phyloP scores from a whole-genome alignment of 2,888 invertebrate species.

The Nomada ferruginata region DNA sequence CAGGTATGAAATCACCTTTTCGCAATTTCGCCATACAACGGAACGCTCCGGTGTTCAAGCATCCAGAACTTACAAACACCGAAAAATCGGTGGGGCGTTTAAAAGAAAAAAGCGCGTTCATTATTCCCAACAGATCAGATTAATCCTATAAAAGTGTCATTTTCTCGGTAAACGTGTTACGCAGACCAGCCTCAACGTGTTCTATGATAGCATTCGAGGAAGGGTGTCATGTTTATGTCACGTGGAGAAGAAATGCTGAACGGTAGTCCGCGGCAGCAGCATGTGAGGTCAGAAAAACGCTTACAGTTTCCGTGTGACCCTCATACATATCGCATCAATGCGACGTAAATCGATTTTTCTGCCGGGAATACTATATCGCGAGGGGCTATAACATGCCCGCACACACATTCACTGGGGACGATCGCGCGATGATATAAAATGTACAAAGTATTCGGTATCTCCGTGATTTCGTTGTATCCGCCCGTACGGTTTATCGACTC shows the following conservation, averaged over 20 bases:
- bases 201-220: constrained; percentile 48
- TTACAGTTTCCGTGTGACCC: constrained; percentile 73
- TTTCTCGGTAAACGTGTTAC: background rate
- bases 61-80: no score
- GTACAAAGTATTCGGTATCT: background rate
- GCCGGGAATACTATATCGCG: constrained; percentile 16
- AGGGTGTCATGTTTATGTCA: constrained; percentile 66
- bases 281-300: constrained; percentile 62
- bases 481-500: constrained; percentile 19
- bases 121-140: background rate
- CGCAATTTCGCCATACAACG: no score
- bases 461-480: constrained; percentile 1
- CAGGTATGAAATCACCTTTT: no score
- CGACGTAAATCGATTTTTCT: constrained; percentile 58
- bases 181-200: constrained; percentile 13
- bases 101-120: background rate
- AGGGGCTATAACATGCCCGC: background rate
- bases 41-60: no score
- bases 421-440: constrained; percentile 28
- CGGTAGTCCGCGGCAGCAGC: constrained; percentile 53
- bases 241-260: constrained; percentile 69
- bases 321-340: constrained; percentile 62
- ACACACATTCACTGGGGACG: background rate
- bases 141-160: background rate
- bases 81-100: no score